Evolutionary conservation across 2,888 invertebrate genomes (phyloP), one percentile per base, ranked within the genome.

Genomic region (Crematogaster levior): DNA sequence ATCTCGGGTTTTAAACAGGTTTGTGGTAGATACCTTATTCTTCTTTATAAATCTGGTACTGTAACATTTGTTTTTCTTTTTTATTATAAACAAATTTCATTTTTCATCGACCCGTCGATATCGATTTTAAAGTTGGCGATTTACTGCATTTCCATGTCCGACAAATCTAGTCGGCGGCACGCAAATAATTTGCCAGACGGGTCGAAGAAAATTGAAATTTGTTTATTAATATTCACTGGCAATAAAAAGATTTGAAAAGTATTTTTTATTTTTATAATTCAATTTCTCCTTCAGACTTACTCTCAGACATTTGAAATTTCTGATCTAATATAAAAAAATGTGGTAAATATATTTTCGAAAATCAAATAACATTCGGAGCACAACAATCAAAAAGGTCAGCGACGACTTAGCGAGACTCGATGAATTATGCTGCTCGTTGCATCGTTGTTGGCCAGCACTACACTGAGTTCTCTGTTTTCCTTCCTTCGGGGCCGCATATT

Each of bases 391-490:
- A 37, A 37, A 65, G 30, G 18, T 46, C 46, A 24, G 1, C 12
- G n/a, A 10, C 10, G 18, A 51, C n/a, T 53, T 56, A 21, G 21
- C 10, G 43, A 56, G 40, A 7, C 21, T 40, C 21, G 56, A 74
- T 68, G 24, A 86, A 87, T 87, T 86, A 72, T 27, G 21, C 12
- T 30, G 24, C 18, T 56, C 56, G 18, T 79, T 12, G 12, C 40
- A 18, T n/a, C 46, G 34, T 65, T 56, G 56, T 81, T 81, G 34
- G n/a, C 56, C 46, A 18, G n/a, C n/a, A 12, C 27, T 40, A 15
- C 27, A 46, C 5, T 3, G n/a, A 65, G 15, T 56, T 34, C 70
- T 84, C 37, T 56, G 61, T 80, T 79, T 68, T 66, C 51, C 72
- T 48, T 66, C 21, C 24, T 43, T 21, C 10, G 18, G n/a, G n/a